Percentiles rank a stretch among this genome's conserved stretches.
These are phyloP conservation scores for Callionymus lyra DNA, from an alignment of 2,113 vertebrate genomes.

Conservation along the genomic window DNA sequence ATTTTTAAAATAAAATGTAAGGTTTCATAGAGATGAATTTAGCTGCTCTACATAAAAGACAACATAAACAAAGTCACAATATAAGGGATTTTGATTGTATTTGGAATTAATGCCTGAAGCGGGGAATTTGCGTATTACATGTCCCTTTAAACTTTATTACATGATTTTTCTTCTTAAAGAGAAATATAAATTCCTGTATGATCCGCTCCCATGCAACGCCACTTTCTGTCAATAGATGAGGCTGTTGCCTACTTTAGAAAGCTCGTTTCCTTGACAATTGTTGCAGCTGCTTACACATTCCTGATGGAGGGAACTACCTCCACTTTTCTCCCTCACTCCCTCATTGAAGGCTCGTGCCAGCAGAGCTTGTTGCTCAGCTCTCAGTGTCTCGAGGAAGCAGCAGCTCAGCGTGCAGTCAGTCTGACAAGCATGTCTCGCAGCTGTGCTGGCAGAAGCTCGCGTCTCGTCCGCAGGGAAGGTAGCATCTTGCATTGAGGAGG, in stretches of 20 bases:
- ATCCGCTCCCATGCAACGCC: too few species aligned
- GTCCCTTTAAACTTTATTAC: too few species aligned
- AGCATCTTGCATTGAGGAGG: slow-evolving; percentile 44
- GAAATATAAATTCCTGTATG: too few species aligned
- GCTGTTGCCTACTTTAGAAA: slow-evolving; percentile 32
- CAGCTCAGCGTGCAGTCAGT: slow-evolving; percentile 35
- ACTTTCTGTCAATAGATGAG: too few species aligned
- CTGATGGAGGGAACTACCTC: slow-evolving; percentile 50
- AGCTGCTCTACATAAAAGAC: too few species aligned
- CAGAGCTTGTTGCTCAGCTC: slow-evolving; percentile 47
- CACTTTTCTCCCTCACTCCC: slow-evolving; percentile 19
- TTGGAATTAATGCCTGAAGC: too few species aligned
- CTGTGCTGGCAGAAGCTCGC: slow-evolving; percentile 46
- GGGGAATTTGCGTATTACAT: too few species aligned
- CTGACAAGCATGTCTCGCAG: slow-evolving; percentile 44
- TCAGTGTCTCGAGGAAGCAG: slow-evolving; percentile 41
- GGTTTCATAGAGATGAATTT: too few species aligned
- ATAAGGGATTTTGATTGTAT: too few species aligned
- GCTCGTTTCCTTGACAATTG: slow-evolving; percentile 42
- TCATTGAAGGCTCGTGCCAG: slow-evolving; percentile 30
- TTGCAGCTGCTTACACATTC: slow-evolving; percentile 32
- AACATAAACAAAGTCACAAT: too few species aligned
- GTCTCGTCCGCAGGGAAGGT: slow-evolving; percentile 49
- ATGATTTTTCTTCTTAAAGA: too few species aligned
- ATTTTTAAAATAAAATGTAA: too few species aligned